Conservation (phyloP, 2,888 invertebrate genomes). For the Tetrapedia diversipes region DNA sequence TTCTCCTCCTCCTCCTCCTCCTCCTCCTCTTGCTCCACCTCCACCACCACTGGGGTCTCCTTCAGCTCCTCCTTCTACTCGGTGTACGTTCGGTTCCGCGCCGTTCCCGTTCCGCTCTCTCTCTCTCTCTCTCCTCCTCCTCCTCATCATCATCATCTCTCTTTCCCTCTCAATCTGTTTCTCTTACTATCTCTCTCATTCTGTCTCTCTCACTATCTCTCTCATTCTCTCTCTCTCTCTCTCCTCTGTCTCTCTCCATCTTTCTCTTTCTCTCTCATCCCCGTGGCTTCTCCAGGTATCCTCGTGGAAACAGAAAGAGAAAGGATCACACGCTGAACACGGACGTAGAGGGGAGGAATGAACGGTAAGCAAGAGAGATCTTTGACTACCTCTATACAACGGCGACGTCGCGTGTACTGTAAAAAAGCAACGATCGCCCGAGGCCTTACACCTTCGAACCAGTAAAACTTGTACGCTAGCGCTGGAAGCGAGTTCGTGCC, state of each 20-base stretch:
- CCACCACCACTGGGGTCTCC: conserved; percentile 59
- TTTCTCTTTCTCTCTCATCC: conserved; percentile 61
- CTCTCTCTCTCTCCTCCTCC: too few relatives aligned
- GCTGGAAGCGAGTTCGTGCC: not conserved
- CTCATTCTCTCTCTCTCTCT: too few relatives aligned
- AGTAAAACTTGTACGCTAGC: conserved; percentile 80
- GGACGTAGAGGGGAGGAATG: conserved; percentile 54
- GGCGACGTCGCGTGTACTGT: conserved; percentile 71
- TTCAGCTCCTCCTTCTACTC: conserved; percentile 72
- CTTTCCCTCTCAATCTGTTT: too few relatives aligned
- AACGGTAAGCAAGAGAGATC: conserved; percentile 69
- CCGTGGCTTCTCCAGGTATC: conserved; percentile 43
- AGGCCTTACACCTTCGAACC: conserved; percentile 82
- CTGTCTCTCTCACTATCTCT: too few relatives aligned
- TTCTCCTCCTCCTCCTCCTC: conserved; percentile 74
- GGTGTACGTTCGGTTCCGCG: conserved; percentile 70
- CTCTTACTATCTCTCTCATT: too few relatives aligned
- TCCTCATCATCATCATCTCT: too few relatives aligned
- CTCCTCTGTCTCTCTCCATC: too few relatives aligned
- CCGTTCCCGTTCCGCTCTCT: conserved; percentile 72
- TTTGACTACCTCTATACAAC: conserved; percentile 73
- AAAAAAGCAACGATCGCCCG: conserved; percentile 77
- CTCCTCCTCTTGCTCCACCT: conserved; percentile 64
- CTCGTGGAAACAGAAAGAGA: conserved; percentile 57
- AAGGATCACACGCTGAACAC: conserved; percentile 41